Conservation (phyloP, 2,113 vertebrate species). For the Prietella phreatophila region DNA sequence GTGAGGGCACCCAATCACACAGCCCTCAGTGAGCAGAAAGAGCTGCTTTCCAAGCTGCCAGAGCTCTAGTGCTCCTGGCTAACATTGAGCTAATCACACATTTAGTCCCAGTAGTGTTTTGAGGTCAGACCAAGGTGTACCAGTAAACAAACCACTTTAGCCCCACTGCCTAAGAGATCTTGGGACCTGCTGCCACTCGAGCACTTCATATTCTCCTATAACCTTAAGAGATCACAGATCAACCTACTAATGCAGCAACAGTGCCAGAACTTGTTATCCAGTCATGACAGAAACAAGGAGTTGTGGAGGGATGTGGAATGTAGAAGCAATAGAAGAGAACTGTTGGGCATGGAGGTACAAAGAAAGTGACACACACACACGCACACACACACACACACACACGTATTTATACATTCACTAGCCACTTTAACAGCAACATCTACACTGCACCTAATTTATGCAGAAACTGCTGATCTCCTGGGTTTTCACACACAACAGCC, state of each 20-base stretch:
- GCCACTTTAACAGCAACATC: neutral
- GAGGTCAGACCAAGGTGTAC: slow-evolving; percentile 73
- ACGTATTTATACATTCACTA: neutral
- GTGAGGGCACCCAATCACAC: slow-evolving; percentile 43
- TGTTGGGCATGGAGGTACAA: neutral
- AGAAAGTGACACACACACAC: neutral
- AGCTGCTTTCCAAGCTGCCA: slow-evolving; percentile 40
- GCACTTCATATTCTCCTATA: slow-evolving; percentile 38
- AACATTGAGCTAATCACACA: slow-evolving; percentile 70
- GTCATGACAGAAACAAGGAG: slow-evolving; percentile 61
- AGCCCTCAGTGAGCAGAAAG: slow-evolving; percentile 38
- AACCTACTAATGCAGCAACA: slow-evolving; percentile 64
- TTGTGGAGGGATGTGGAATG: slow-evolving; percentile 12
- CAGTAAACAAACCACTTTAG: slow-evolving; percentile 77
- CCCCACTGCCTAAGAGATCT: slow-evolving; percentile 67
- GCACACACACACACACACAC: neutral
- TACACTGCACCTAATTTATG: neutral
- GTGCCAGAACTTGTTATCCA: slow-evolving; percentile 69
- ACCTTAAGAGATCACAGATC: slow-evolving; percentile 55
- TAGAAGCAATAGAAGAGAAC: neutral
- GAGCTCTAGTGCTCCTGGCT: slow-evolving; percentile 50
- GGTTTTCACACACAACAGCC: neutral
- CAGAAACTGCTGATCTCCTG: neutral
- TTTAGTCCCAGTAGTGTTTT: slow-evolving; percentile 60
- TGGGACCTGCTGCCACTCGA: slow-evolving; percentile 51